Conservation (phyloP, 2,888 invertebrate species). For the Tetranychus piercei region DNA sequence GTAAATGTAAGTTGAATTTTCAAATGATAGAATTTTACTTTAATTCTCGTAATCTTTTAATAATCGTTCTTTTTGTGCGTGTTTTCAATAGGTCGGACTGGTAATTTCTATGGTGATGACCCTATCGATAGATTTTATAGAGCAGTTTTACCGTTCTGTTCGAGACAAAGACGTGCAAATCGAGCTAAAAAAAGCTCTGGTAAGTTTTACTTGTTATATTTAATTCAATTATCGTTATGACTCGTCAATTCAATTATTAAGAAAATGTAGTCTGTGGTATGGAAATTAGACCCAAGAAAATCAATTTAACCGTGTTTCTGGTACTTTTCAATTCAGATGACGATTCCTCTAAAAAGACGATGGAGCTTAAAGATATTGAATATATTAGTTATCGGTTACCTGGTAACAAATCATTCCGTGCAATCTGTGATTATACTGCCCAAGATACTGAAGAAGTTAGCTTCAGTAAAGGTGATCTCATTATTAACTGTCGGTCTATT, state of each 20-base stretch:
- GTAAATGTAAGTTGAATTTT: background rate
- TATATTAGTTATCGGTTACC: background rate
- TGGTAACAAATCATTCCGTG: constrained; percentile 55
- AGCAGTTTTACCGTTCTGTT: constrained; percentile 44
- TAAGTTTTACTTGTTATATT: too few relatives aligned
- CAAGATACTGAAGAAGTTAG: constrained; percentile 91
- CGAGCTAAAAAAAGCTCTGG: background rate
- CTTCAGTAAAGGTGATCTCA: constrained; percentile 77
- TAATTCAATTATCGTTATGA: too few relatives aligned
- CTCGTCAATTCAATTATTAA: too few relatives aligned
- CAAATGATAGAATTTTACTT: too few relatives aligned
- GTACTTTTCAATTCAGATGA: background rate
- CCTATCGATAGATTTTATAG: constrained; percentile 75
- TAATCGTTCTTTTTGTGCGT: too few relatives aligned
- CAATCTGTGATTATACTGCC: constrained; percentile 93
- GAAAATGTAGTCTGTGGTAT: too few relatives aligned
- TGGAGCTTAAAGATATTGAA: background rate
- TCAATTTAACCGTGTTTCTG: background rate
- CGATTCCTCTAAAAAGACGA: background rate
- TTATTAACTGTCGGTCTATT: constrained; percentile 79
- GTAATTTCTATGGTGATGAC: constrained; percentile 84
- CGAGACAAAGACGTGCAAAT: constrained; percentile 25
- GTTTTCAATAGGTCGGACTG: constrained; percentile 53
- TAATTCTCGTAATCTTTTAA: too few relatives aligned
- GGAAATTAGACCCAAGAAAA: too few relatives aligned